Conservation (phyloP, 37 sponge, comb jelly and placozoan species). For the Eunapius fragilis region DNA sequence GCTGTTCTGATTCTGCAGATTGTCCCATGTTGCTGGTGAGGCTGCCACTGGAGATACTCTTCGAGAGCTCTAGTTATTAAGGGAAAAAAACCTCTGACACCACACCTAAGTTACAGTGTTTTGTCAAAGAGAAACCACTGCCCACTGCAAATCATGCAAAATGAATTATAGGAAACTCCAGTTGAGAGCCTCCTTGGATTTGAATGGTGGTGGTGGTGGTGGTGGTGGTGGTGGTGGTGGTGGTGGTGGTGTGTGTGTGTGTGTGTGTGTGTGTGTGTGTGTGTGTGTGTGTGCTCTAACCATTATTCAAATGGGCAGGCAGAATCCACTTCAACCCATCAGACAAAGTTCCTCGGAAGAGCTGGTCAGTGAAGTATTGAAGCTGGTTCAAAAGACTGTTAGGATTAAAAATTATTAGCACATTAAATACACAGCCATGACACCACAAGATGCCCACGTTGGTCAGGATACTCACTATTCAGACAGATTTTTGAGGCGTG, state of each 20-base stretch:
- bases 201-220: no score
- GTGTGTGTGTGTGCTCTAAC: slow-evolving; percentile 6
- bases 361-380: slow-evolving; percentile 69
- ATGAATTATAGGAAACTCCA: no score
- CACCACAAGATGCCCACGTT: neutral
- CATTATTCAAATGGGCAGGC: slow-evolving; percentile 38
- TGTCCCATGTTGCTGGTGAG: slow-evolving; percentile 16
- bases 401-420: neutral
- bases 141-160: no score
- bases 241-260: neutral
- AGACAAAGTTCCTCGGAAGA: slow-evolving; percentile 54
- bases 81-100: neutral
- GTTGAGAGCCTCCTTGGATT: no score
- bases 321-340: slow-evolving; percentile 66
- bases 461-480: slow-evolving; percentile 46
- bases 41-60: slow-evolving; percentile 24
- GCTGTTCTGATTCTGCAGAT: slow-evolving; percentile 31
- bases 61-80: slow-evolving; percentile 6
- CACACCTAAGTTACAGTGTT: neutral
- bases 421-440: neutral
- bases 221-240: neutral
- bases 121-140: no score
- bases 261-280: neutral
- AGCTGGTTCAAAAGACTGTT: slow-evolving; percentile 69
- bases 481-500: slow-evolving; percentile 55